Conservation (phyloP, 53 echinoderm and acorn worm genomes). For the Astropecten irregularis region DNA sequence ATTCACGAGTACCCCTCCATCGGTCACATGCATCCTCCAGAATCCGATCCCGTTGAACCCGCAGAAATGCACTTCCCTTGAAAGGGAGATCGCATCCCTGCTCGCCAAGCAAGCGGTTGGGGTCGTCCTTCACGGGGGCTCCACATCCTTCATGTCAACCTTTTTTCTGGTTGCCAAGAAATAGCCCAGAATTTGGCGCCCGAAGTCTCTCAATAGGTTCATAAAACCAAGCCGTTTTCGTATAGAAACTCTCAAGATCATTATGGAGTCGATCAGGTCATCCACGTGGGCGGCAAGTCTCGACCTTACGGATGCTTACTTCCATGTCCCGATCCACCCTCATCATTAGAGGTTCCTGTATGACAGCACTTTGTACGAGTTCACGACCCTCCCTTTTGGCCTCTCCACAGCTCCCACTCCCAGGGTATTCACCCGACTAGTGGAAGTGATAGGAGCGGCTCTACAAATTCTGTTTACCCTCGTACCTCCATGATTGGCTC, state of each 20-base stretch:
- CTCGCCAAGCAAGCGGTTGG: no score
- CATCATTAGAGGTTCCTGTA: background rate
- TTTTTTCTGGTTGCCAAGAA: conserved; percentile 3
- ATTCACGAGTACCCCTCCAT: conserved; percentile 6
- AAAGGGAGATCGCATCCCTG: background rate
- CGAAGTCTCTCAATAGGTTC: background rate
- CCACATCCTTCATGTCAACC: background rate
- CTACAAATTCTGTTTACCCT: no score
- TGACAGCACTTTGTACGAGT: background rate
- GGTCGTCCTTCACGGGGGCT: background rate
- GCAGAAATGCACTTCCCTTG: no score
- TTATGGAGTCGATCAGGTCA: background rate
- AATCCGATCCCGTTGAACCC: no score
- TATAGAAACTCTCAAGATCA: background rate
- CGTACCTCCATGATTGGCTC: no score
- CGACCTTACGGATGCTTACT: background rate
- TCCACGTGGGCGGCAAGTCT: no score
- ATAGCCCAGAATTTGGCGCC: background rate
- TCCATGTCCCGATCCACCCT: background rate
- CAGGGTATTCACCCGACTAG: background rate
- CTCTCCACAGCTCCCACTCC: no score
- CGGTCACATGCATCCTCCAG: no score
- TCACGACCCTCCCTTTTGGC: no score
- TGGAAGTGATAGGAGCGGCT: background rate
- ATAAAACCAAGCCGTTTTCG: background rate